A percentile compares a stretch with the other conserved stretches of the same genome.
Evolutionary conservation across 2,888 invertebrate genomes (phyloP).

Genomic region (Drosophila quinaria): DNA sequence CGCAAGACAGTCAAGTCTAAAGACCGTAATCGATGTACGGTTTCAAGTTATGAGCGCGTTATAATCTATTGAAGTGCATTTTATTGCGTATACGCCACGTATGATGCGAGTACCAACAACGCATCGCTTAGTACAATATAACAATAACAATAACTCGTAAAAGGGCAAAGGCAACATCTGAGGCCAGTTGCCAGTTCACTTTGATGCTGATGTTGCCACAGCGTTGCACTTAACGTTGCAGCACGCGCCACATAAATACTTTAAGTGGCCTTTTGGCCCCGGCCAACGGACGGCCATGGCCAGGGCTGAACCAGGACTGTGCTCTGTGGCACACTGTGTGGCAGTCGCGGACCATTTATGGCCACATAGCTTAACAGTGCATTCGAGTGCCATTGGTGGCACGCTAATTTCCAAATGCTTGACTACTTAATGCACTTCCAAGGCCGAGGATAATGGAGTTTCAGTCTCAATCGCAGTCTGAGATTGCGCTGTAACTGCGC

Average conservation of each 20-base stretch:
- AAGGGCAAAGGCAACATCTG: slow-evolving; percentile 14
- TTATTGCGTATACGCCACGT: slow-evolving; percentile 68
- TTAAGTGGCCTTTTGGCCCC: slow-evolving; percentile 61
- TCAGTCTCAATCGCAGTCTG: slow-evolving; percentile 13
- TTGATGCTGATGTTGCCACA: slow-evolving; percentile 24
- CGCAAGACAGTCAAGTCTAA: slow-evolving; percentile 48
- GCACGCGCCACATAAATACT: slow-evolving; percentile 65
- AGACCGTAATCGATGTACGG: slow-evolving; percentile 62
- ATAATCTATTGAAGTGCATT: slow-evolving; percentile 78
- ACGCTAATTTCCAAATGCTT: slow-evolving; percentile 71
- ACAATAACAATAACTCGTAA: slow-evolving; percentile 35
- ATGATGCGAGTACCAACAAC: slow-evolving; percentile 9
- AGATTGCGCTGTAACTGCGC: slow-evolving; percentile 10
- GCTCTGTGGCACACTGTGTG: slow-evolving; percentile 10
- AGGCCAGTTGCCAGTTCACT: slow-evolving; percentile 22
- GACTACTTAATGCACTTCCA: slow-evolving; percentile 51
- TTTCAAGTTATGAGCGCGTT: slow-evolving; percentile 66
- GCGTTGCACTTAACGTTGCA: slow-evolving; percentile 67
- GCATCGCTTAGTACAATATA: slow-evolving; percentile 9
- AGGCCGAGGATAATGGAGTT: slow-evolving; percentile 56
- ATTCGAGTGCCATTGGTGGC: slow-evolving; percentile 63
- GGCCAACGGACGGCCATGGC: slow-evolving; percentile 31
- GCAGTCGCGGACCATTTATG: slow-evolving; percentile 48
- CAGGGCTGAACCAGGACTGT: slow-evolving; percentile 17
- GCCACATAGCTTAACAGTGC: slow-evolving; percentile 54